phyloP scores from a whole-genome alignment of 2,797 vertebrate genomes.

The Danio jaintianensis region DNA sequence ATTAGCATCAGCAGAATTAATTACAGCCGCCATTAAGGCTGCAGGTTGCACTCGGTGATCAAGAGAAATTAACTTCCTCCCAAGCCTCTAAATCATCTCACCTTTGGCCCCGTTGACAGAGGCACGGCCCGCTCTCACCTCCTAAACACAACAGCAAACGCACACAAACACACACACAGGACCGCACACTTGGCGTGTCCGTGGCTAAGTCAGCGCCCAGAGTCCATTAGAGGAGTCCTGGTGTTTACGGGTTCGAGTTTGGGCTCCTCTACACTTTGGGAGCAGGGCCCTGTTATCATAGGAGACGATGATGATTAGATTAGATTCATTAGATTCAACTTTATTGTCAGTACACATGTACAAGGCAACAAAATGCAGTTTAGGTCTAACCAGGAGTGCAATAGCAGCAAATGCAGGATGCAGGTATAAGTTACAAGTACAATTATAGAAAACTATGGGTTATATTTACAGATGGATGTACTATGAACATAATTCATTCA shows the following conservation, averaged over 20 bases:
- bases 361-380: too few species aligned
- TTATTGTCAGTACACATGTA: too few species aligned
- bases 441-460: too few species aligned
- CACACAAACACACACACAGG: conserved; percentile 54
- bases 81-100: conserved; percentile 98
- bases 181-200: conserved; percentile 36
- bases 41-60: conserved; percentile 99
- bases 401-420: too few species aligned
- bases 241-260: conserved; percentile 15
- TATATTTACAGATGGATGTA: too few species aligned
- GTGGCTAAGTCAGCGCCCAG: conserved; percentile 41
- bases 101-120: conserved; percentile 96
- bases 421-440: too few species aligned
- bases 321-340: too few species aligned
- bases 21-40: conserved; percentile 99
- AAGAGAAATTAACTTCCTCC: conserved; percentile 99
- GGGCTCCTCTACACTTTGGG: neutral
- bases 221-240: conserved; percentile 24
- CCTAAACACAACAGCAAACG: conserved; percentile 76
- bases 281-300: conserved; percentile 27
- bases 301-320: neutral
- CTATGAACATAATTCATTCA: too few species aligned
- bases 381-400: too few species aligned
- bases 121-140: conserved; percentile 69
- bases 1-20: conserved; percentile 99